A percentile compares a stretch with the other conserved stretches of the same genome.
These are phyloP conservation scores for Epizoanthus scotinus DNA, from an alignment of 92 coral and sea anemone genomes.

Conservation along the genomic window DNA sequence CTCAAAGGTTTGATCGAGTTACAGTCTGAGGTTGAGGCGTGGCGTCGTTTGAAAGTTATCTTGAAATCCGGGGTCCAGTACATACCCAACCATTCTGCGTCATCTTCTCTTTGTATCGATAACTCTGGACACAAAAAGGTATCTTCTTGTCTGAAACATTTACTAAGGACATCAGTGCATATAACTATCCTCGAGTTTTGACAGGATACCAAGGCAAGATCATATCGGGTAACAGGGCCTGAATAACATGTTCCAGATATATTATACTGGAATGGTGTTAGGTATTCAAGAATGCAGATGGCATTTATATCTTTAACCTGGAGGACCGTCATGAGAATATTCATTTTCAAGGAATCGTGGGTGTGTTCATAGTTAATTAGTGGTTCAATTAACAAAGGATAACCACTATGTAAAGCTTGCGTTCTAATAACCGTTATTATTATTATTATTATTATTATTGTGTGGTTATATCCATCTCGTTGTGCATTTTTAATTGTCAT, in stretches of 20 bases:
- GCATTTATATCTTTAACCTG: not conserved
- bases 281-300: not conserved
- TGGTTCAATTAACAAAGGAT: not conserved
- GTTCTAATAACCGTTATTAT: no score
- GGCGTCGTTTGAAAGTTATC: slow-evolving; percentile 4
- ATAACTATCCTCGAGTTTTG: slow-evolving; percentile 17
- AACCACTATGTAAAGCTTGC: not conserved
- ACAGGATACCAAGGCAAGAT: slow-evolving; percentile 26
- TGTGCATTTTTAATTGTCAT: no score
- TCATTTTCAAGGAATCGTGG: not conserved
- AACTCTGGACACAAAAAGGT: slow-evolving; percentile 38
- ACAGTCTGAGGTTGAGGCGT: not conserved
- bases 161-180: not conserved
- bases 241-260: slow-evolving; percentile 8
- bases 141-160: slow-evolving; percentile 12
- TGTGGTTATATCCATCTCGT: no score
- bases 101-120: not conserved
- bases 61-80: slow-evolving; percentile 18
- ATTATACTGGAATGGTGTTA: not conserved
- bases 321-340: not conserved
- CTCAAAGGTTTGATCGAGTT: not conserved
- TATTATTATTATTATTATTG: no score
- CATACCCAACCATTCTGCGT: slow-evolving; percentile 6
- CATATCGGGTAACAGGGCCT: slow-evolving; percentile 29
- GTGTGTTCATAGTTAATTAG: not conserved